Evolutionary conservation across 1,140 invertebrate genomes (phyloP).

Genomic region (Eurosta solidaginis): DNA sequence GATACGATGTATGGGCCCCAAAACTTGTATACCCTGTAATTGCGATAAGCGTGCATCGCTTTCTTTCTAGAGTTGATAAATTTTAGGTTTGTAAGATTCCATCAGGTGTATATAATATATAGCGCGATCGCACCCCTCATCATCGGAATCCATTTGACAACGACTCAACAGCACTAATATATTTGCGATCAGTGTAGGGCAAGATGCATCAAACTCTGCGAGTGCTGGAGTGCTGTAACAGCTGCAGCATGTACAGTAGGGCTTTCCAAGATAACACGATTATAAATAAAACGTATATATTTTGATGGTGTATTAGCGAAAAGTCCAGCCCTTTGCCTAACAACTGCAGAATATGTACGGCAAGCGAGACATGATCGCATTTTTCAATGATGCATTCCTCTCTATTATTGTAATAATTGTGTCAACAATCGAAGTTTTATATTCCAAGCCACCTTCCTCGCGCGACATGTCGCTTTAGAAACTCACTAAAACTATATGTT

Average conservation of each 20-base stretch:
- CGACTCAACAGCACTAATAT: conserved; percentile 81
- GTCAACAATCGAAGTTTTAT: conserved; percentile 97
- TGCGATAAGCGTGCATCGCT: conserved; percentile 82
- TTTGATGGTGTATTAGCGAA: conserved; percentile 90
- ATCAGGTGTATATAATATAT: conserved; percentile 93
- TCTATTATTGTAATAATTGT: conserved; percentile 98
- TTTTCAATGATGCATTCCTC: conserved; percentile 98
- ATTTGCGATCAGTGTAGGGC: conserved; percentile 88
- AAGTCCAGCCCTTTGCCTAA: conserved; percentile 95
- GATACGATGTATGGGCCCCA: conserved; percentile 87
- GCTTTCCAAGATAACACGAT: conserved; percentile 96
- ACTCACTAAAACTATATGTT: conserved; percentile 94
- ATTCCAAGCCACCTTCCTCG: conserved; percentile 97
- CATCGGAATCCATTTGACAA: conserved; percentile 95
- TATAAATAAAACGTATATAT: conserved; percentile 99
- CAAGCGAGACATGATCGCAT: conserved; percentile 95
- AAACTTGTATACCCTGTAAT: conserved; percentile 73
- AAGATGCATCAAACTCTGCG: conserved; percentile 95
- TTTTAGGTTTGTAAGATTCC: conserved; percentile 65
- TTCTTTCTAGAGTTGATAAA: conserved; percentile 85
- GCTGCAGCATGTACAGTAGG: conserved; percentile 94
- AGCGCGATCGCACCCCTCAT: conserved; percentile 98
- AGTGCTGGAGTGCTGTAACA: conserved; percentile 94
- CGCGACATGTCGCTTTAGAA: conserved; percentile 95
- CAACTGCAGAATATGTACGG: conserved; percentile 96